These are phyloP conservation scores for Nothobranchius kuhntae DNA, from an alignment of 2,113 vertebrate genomes.

Conservation along the genomic window DNA sequence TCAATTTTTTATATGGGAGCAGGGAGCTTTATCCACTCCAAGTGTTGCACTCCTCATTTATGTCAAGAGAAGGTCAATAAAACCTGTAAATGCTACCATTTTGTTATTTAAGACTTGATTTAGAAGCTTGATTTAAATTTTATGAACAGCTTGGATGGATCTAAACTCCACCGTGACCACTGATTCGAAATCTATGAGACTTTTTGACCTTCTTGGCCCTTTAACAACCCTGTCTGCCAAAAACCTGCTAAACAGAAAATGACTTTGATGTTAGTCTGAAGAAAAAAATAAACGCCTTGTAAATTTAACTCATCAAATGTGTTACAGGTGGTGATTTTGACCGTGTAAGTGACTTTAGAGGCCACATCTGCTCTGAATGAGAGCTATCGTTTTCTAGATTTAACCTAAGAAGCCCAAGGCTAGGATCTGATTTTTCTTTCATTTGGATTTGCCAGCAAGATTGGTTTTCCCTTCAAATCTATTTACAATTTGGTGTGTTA, in stretches of 20 bases:
- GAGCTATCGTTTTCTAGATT: conserved; percentile 16
- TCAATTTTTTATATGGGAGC: conserved; percentile 41
- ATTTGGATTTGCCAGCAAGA: conserved; percentile 15
- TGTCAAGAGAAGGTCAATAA: too few species aligned
- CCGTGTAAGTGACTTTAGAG: conserved; percentile 24
- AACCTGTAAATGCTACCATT: too few species aligned
- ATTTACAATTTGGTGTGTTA: conserved; percentile 1
- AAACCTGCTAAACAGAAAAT: background rate
- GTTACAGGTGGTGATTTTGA: conserved; percentile 23
- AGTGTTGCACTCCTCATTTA: conserved; percentile 30
- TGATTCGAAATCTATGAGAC: conserved; percentile 13
- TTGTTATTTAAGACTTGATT: too few species aligned
- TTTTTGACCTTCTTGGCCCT: background rate
- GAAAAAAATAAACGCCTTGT: background rate
- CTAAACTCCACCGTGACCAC: background rate
- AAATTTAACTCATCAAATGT: conserved; percentile 6
- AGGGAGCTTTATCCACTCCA: conserved; percentile 66
- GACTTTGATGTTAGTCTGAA: background rate
- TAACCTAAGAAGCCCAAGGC: conserved; percentile 25
- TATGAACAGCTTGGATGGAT: background rate
- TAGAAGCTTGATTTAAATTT: too few species aligned
- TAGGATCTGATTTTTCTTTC: conserved; percentile 3
- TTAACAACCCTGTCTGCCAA: background rate
- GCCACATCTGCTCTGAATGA: conserved; percentile 18
- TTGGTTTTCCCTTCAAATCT: background rate